A percentile compares a stretch with the other conserved stretches of the same genome.
Evolutionary conservation across 1,140 invertebrate species (phyloP).

Genomic region (Pinna nobilis): DNA sequence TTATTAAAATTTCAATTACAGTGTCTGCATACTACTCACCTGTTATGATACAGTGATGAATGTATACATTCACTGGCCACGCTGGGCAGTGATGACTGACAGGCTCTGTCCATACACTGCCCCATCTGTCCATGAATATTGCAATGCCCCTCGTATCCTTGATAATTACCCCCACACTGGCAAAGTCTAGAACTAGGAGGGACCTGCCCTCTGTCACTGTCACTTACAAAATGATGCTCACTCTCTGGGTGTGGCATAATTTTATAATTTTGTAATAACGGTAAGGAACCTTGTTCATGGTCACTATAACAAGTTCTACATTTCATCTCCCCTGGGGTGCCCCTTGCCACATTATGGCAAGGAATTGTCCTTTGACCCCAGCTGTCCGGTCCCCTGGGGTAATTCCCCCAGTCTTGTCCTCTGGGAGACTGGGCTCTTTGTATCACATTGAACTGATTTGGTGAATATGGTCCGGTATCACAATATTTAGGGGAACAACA

Average conservation of each 20-base stretch:
- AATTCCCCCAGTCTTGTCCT: constrained; percentile 8
- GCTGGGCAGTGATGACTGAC: constrained; percentile 76
- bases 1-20: background rate
- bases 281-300: constrained; percentile 37
- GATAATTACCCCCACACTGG: background rate
- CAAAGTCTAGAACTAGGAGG: constrained; percentile 21
- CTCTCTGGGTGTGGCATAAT: constrained; percentile 20
- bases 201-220: constrained; percentile 54
- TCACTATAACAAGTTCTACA: constrained; percentile 47
- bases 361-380: constrained; percentile 46
- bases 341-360: constrained; percentile 33
- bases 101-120: constrained; percentile 73
- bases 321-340: constrained; percentile 31
- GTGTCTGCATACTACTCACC: background rate
- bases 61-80: constrained; percentile 65
- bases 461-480: constrained; percentile 56
- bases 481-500: constrained; percentile 60
- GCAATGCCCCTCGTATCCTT: constrained; percentile 15
- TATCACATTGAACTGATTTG: constrained; percentile 55
- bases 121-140: constrained; percentile 39
- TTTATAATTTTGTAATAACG: constrained; percentile 35
- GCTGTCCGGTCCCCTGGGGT: constrained; percentile 20
- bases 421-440: constrained; percentile 54
- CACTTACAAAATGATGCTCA: constrained; percentile 54
- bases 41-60: constrained; percentile 6